These are phyloP conservation scores for Passer domesticus DNA, from an alignment of 2,113 vertebrate species.

Conservation along the genomic window DNA sequence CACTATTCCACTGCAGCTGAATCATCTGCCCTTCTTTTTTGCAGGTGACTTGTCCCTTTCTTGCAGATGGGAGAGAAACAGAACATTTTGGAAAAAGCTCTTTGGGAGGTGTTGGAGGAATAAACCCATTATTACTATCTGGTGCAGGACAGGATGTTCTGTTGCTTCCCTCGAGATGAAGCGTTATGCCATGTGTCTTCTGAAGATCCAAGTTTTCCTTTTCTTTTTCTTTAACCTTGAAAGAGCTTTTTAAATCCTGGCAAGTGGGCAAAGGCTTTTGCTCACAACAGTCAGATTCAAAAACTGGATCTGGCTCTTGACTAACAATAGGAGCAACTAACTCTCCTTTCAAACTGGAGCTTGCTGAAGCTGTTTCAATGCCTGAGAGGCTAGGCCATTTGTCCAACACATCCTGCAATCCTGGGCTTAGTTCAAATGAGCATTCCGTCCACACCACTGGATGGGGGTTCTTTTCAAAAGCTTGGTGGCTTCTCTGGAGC, in stretches of 20 bases:
- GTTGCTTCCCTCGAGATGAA: neutral
- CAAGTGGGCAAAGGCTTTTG: neutral
- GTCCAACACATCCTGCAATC: constrained; percentile 87
- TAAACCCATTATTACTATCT: constrained; percentile 63
- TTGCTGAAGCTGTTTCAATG: constrained; percentile 14
- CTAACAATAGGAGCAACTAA: neutral
- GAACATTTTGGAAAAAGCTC: constrained; percentile 70
- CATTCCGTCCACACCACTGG: constrained; percentile 27
- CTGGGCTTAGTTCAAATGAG: constrained; percentile 83
- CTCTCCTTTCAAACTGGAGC: neutral
- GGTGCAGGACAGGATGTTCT: constrained; percentile 18
- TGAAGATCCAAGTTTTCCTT: neutral
- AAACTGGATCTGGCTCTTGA: constrained; percentile 15
- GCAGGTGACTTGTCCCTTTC: neutral
- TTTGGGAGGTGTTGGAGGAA: constrained; percentile 80
- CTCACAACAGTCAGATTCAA: neutral
- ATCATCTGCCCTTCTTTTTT: neutral
- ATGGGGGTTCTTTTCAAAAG: neutral
- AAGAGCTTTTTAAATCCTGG: constrained; percentile 23
- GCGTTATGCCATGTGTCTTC: neutral
- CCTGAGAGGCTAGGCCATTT: constrained; percentile 81
- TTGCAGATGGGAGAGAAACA: constrained; percentile 58
- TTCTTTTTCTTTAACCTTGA: neutral
- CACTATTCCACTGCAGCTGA: neutral
- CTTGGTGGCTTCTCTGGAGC: neutral